phyloP scores from a whole-genome alignment of 2,113 vertebrate genomes.

The Corvus hawaiiensis region DNA sequence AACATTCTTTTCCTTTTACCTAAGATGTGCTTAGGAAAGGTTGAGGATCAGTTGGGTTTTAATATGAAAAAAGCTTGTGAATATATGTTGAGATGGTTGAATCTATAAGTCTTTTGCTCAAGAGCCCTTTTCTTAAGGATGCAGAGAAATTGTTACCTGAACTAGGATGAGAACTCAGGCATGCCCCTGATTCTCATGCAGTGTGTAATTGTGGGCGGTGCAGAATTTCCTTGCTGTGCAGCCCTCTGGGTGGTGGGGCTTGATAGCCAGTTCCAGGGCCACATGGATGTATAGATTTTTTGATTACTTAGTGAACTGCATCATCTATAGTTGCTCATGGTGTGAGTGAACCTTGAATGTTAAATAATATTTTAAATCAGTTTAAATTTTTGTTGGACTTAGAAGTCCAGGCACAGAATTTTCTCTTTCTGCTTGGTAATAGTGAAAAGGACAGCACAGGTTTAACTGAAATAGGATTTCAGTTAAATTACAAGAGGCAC shows the following conservation, averaged over 20 bases:
- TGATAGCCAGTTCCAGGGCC: background rate
- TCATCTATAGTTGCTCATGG: background rate
- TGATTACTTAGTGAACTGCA: background rate
- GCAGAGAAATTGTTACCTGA: background rate
- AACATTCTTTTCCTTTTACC: background rate
- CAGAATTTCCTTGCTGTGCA: background rate
- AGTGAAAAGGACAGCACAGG: background rate
- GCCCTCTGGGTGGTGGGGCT: background rate
- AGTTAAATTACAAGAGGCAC: background rate
- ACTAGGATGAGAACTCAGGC: background rate
- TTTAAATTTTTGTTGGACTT: background rate
- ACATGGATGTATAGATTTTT: background rate
- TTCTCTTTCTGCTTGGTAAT: background rate
- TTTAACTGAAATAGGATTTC: background rate
- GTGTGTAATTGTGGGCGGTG: background rate
- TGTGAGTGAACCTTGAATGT: background rate
- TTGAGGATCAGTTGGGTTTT: background rate
- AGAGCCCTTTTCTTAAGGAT: background rate
- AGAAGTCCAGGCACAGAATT: background rate
- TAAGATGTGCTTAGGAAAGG: background rate
- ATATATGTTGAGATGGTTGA: background rate
- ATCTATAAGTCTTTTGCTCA: background rate
- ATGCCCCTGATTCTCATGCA: background rate
- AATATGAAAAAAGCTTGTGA: background rate
- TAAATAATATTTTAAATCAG: background rate